Base-by-base conservation (phyloP, 2,888 invertebrate species). In the Thereva unica region DNA sequence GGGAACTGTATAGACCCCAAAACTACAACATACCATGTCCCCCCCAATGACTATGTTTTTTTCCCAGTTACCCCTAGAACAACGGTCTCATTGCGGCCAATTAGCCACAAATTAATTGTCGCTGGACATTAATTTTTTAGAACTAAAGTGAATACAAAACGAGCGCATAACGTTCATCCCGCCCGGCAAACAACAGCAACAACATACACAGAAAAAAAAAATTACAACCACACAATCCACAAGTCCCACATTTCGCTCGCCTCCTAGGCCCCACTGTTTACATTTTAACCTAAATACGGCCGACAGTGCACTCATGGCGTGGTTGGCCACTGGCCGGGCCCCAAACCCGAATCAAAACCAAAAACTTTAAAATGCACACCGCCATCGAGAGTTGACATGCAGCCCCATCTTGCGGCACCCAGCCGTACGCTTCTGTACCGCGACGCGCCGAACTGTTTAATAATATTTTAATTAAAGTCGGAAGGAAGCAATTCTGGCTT, bases 101-200 rank as follows among this genome's bases (percentile, higher is more conserved):
- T 61, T 61, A 61, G 61, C 50, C 50, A 61, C 34, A 50, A 61
- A 61, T 61, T 61, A 61, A 61, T 61, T 61, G 61, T 40, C 61
- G 23, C 40, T 40, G 49, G 50, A 61, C 50, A 41, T 50, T 61
- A 61, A 61, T 61, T 61, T 49, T 61, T 61, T 23, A 61, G 50
- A 61, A 50, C 40, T 50, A 34, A 49, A 50, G 50, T 41, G 50
- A 50, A 61, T 61, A 61, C 49, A 61, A 61, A 50, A 38, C 23
- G 23, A 23, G 23, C 23, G 2, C 23, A 23, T 23, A 23, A 23
- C 23, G 23, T 23, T 23, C 23, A 23, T 23, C 23, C 23, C 23
- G 23, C 23, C 23, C 2, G 23, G 23, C 23, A 23, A 23, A 23
- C 23, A 23, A 23, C 23, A 23, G 23, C 23, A 23, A 23, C 23